Conservation (phyloP, 2,113 vertebrate species). For the Crotalus horridus region DNA sequence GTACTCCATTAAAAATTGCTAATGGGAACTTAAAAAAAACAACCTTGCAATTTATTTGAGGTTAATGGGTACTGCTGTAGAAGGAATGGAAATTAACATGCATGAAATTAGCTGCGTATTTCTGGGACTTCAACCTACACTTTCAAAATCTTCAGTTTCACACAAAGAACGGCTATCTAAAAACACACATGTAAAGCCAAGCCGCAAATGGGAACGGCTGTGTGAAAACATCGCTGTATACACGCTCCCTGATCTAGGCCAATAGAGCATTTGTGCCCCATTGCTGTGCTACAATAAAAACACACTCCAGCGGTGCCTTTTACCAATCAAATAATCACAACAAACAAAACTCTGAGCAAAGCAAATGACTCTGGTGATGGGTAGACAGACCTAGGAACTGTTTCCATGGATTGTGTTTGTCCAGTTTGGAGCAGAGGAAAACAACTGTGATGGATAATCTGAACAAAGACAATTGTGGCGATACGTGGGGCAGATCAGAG, state of each 20-base stretch:
- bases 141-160: background rate
- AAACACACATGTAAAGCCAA: background rate
- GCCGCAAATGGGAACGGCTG: background rate
- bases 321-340: background rate
- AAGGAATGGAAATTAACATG: background rate
- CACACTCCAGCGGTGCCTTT: background rate
- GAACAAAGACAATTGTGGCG: background rate
- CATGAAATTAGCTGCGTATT: background rate
- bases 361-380: background rate
- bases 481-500: background rate
- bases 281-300: background rate
- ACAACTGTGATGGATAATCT: background rate
- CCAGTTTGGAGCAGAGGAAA: background rate
- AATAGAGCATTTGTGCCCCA: background rate
- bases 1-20: background rate
- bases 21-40: background rate
- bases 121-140: background rate
- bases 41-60: background rate
- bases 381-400: background rate
- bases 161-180: background rate
- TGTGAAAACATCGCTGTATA: background rate
- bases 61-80: background rate
- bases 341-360: background rate
- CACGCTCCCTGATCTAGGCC: background rate
- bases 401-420: background rate